Conservation (phyloP, 1,140 invertebrate genomes). For the Daktulosphaira vitifoliae region DNA sequence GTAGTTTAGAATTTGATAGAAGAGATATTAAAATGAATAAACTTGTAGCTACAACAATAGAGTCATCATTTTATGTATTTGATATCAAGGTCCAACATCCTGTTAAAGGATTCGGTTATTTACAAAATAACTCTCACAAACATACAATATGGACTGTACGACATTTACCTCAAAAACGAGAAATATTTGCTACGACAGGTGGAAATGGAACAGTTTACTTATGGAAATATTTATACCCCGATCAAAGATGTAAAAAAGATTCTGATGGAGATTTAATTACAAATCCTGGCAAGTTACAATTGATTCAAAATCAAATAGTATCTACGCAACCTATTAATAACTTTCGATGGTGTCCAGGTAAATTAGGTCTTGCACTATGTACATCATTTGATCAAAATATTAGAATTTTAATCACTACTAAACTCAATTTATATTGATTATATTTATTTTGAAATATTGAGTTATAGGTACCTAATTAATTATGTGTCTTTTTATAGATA, state of each 20-base stretch:
- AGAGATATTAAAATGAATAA: conserved; percentile 95
- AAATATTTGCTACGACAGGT: conserved; percentile 85
- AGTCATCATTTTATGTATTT: conserved; percentile 83
- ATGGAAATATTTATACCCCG: conserved; percentile 85
- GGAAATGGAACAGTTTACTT: conserved; percentile 77
- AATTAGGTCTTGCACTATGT: conserved; percentile 75
- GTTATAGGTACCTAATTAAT: no score
- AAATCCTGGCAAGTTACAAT: conserved; percentile 61
- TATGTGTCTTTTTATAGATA: no score
- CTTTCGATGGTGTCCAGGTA: conserved; percentile 87
- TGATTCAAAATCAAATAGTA: conserved; percentile 70
- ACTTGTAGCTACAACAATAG: conserved; percentile 82
- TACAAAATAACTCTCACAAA: conserved; percentile 53
- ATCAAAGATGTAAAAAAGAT: conserved; percentile 58
- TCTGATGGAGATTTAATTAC: conserved; percentile 61
- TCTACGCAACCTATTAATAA: conserved; percentile 82
- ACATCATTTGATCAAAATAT: conserved; percentile 87
- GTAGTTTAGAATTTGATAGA: conserved; percentile 82
- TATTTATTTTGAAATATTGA: no score
- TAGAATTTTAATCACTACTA: conserved; percentile 80
- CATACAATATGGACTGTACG: conserved; percentile 80
- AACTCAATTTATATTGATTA: conserved; percentile 58
- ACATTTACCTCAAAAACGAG: conserved; percentile 88
- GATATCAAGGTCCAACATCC: conserved; percentile 51
- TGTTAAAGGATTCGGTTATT: conserved; percentile 21